Base-by-base conservation (phyloP, 2,113 vertebrate genomes). In the Platichthys flesus region DNA sequence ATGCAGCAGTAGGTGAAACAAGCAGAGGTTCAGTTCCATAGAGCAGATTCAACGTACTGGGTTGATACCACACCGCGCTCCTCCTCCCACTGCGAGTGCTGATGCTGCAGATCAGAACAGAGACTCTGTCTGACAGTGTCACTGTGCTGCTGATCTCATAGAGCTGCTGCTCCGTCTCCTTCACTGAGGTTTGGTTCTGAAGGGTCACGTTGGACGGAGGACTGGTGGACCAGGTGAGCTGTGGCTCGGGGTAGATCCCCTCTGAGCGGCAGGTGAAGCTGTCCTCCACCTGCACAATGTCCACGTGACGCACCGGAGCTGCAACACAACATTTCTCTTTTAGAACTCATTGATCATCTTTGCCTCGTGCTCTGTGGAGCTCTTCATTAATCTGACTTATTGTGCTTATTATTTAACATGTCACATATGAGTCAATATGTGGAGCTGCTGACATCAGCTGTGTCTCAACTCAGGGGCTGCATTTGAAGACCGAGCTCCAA, bases 121-220 rank as follows among this genome's bases (percentile, higher is more conserved):
- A 10, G 26, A 12, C 14, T 2, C 20, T 31, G 7, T 51, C 23
- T 4, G 28, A 37, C 1, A 47, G n/a, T 0, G 2, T 28, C 47
- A 83, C 37, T 24, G 35, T 82, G 21, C 91, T 94, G 15, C 52
- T 84, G 66, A 94, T 20, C 65, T 35, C 79, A 87, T 83, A 91
- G 26, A 90, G 71, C 65, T 60, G 28, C 12, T 72, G 56, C 2
- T 74, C 55, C 4, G 26, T 54, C 24, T 26, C 4, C 8, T 62
- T 18, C 16, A 58, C 13, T 0, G 69, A 67, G 58, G 54, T 0
- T 16, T 3, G 3, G 14, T 5, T 0, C 15, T 14, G 0, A 4
- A 35, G 3, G n/a, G n/a, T 42, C n/a, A 2, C 2, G 18, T 9
- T 54, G 2, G 14, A 12, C 0, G 78, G 14, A 52, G 23, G 4